A percentile compares a stretch with the other conserved stretches of the same genome.
These are phyloP conservation scores for Andrena chrysosceles DNA, from an alignment of 2,888 invertebrate genomes.

Conservation along the genomic window DNA sequence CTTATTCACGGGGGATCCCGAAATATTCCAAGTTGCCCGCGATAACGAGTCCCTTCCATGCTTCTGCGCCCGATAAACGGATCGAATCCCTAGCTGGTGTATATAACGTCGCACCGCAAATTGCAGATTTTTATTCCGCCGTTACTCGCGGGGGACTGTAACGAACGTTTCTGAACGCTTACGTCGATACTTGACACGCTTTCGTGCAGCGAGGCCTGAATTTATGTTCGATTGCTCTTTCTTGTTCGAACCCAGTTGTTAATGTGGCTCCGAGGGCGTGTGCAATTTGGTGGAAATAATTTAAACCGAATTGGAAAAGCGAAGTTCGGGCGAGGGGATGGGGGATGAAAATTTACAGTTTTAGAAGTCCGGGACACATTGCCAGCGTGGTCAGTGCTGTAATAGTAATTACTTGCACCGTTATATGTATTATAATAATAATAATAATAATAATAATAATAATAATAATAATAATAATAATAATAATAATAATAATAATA, in stretches of 20 bases:
- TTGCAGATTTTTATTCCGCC: conserved; percentile 17
- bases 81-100: background rate
- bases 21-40: conserved; percentile 3
- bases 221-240: conserved; percentile 14
- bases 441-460: too few relatives aligned
- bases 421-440: too few relatives aligned
- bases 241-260: background rate
- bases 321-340: too few relatives aligned
- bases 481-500: too few relatives aligned
- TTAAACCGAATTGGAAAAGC: too few relatives aligned
- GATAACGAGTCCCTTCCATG: conserved; percentile 2
- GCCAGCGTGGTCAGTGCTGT: too few relatives aligned
- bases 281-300: background rate
- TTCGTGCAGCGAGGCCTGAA: background rate
- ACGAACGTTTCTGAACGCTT: background rate
- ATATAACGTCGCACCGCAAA: background rate
- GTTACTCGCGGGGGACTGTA: background rate
- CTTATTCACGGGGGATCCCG: conserved; percentile 9
- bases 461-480: too few relatives aligned
- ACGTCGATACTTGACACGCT: conserved; percentile 1
- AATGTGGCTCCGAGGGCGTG: background rate
- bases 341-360: too few relatives aligned
- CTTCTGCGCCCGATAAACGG: conserved; percentile 4
- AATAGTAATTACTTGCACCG: too few relatives aligned
- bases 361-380: too few relatives aligned